Evolutionary conservation across 2,113 vertebrate species (phyloP).

Genomic region (Nesogale talazaci): DNA sequence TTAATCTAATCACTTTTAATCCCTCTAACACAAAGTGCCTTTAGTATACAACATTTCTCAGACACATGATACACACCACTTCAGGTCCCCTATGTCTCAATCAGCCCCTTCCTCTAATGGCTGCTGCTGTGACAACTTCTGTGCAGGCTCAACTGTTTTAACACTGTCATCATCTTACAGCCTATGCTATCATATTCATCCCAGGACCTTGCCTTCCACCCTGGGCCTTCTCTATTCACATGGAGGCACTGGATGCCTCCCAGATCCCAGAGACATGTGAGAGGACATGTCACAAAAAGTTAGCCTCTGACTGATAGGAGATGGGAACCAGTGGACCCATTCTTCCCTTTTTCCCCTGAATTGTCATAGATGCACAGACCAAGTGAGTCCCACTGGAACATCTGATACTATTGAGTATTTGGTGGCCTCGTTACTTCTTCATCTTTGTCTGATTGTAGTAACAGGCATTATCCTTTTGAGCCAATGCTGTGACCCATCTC

Average conservation of each 20-base stretch:
- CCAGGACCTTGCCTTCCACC: neutral
- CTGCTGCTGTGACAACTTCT: neutral
- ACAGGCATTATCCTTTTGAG: neutral
- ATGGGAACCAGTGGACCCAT: neutral
- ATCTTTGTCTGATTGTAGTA: neutral
- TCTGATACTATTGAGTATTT: neutral
- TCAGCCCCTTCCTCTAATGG: neutral
- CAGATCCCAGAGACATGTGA: neutral
- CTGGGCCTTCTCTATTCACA: neutral
- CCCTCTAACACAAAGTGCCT: neutral
- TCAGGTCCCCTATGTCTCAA: neutral
- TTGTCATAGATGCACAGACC: neutral
- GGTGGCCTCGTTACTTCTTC: neutral
- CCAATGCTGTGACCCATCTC: neutral
- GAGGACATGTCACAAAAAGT: neutral
- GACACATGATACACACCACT: neutral
- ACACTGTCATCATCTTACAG: neutral
- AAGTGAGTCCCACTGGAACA: neutral
- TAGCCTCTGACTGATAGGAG: neutral
- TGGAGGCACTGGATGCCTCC: neutral
- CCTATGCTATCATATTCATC: neutral
- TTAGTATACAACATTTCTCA: neutral
- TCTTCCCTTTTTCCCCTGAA: neutral
- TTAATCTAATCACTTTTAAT: neutral
- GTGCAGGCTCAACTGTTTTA: neutral